phyloP scores from a whole-genome alignment of 2,797 vertebrate species.

The Sarcophilus harrisii region DNA sequence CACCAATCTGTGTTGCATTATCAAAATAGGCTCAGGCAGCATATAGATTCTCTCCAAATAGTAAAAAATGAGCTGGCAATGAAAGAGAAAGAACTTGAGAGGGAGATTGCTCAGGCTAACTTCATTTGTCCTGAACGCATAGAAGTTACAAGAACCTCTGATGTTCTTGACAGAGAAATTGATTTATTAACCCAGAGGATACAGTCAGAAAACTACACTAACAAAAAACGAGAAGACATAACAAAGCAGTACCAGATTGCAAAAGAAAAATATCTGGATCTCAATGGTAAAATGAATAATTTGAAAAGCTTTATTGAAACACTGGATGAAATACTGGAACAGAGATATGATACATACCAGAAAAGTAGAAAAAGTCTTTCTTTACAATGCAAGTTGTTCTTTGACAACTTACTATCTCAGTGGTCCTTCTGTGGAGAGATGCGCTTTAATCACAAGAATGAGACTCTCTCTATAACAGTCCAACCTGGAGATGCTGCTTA shows the following conservation, averaged over 20 bases:
- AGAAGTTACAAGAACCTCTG: constrained; percentile 89
- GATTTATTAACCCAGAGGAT: constrained; percentile 91
- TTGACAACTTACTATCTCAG: not conserved
- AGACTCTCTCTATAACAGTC: not conserved
- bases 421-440: not conserved
- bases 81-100: constrained; percentile 90
- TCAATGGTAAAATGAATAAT: not conserved
- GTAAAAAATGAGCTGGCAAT: constrained; percentile 84
- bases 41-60: constrained; percentile 87
- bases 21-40: constrained; percentile 89
- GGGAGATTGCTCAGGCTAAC: constrained; percentile 88
- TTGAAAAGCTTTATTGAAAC: not conserved
- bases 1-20: constrained; percentile 92
- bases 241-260: constrained; percentile 85
- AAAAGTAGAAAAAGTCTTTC: not conserved
- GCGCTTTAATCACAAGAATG: not conserved
- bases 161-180: constrained; percentile 94
- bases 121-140: constrained; percentile 89
- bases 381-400: not conserved
- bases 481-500: not conserved
- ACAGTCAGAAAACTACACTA: constrained; percentile 88
- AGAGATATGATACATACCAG: not conserved
- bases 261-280: not conserved
- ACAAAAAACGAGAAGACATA: constrained; percentile 92
- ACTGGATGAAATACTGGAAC: not conserved